Evolutionary conservation across 2,888 invertebrate species (phyloP).

Genomic region (Himalopsyche tibetana): DNA sequence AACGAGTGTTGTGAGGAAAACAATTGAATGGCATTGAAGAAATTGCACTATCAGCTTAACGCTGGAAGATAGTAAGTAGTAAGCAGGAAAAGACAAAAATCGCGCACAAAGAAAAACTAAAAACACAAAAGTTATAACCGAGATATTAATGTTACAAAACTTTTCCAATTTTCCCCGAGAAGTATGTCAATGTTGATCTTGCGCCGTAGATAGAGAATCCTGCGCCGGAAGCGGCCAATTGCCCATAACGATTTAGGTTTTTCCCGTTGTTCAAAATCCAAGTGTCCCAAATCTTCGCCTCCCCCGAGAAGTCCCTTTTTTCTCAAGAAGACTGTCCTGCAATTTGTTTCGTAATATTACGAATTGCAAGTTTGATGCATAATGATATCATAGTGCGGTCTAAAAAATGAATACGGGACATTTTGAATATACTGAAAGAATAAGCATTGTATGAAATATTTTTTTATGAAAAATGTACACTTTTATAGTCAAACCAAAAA

Average conservation of each 20-base stretch:
- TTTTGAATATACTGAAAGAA: no score
- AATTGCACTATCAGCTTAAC: background rate
- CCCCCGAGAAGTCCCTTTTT: background rate
- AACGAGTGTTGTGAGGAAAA: no score
- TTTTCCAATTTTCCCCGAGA: constrained; percentile 62
- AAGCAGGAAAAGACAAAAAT: constrained; percentile 12
- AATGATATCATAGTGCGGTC: no score
- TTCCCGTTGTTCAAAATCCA: constrained; percentile 60
- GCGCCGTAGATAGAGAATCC: constrained; percentile 54
- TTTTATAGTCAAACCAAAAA: no score
- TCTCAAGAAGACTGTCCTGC: background rate
- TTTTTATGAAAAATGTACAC: no score
- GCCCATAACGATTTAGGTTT: constrained; percentile 60
- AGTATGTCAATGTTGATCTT: constrained; percentile 64
- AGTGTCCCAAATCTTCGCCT: constrained; percentile 49
- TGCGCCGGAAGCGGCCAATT: constrained; percentile 59
- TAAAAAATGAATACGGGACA: no score
- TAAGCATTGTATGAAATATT: no score
- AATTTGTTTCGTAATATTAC: no score
- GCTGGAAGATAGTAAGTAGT: background rate
- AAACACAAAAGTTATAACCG: constrained; percentile 58
- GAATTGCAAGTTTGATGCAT: no score
- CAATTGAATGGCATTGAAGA: background rate
- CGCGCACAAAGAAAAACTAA: constrained; percentile 50
- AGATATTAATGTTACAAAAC: constrained; percentile 56